Base-by-base conservation (phyloP, 2,113 vertebrate species). In the Labrus mixtus region DNA sequence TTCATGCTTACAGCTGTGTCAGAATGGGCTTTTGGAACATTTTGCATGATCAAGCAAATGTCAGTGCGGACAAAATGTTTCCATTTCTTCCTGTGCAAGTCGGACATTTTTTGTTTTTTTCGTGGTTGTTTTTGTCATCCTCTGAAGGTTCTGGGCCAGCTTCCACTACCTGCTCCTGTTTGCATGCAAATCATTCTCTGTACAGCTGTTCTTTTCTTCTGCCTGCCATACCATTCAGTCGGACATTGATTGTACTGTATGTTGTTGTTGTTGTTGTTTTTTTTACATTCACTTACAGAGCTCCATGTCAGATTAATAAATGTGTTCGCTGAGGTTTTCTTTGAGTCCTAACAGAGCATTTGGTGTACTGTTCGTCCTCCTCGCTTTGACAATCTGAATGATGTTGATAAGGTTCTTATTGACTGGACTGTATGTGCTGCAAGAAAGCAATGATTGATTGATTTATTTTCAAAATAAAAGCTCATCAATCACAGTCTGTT, bases 401-500 rank as follows among this genome's bases (percentile, higher is more conserved):
- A 4, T 59, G 7, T 83, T 77, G 39, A 67, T 55, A 72, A 61
- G 51, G 39, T 73, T 78, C 72, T 76, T 73, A 23, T 78, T 81
- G 45, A 72, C 16, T 89, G 67, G 76, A 57, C 59, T 82, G 74
- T 70, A 84, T 88, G 81, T 82, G 80, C 78, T 75, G 15, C 75
- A 81, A 74, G 37, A 73, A 79, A 76, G 68, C 33, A 74, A 83
- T 86, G 69, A 74, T 82, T 73, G 57, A 81, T 78, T 57, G 0
- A 57, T 83, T 86, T 79, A 87, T 87, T 91, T 90, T 87, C 68
- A 86, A 81, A 93, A 94, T 94, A 94, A 94, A 94, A 89, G 78
- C 16, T 81, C 92, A 93, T 91, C 81, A 81, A 81, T 91, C 83
- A 74, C 83, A 77, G 56, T 90, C 79, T 80, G 86, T 89, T 88